Base-by-base conservation (phyloP, 2,888 invertebrate species). In the Meloe dianella region DNA sequence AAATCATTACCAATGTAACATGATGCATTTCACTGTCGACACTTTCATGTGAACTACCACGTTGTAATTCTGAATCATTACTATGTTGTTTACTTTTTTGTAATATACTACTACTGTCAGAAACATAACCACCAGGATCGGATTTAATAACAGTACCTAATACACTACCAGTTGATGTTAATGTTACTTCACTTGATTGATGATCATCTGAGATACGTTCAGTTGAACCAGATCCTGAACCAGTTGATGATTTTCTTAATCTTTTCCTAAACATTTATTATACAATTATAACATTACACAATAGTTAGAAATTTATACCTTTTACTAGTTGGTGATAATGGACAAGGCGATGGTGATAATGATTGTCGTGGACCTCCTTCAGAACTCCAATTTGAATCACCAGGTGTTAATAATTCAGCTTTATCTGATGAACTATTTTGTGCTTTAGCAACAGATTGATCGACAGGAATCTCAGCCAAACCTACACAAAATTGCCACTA, bases 401-500 rank as follows among this genome's bases (percentile, higher is more conserved):
- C 86, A n/a, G 87, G 85, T 38, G 84, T 83, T 64, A 88, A 84
- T 68, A 89, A 84, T 73, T 88, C 88, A 0, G 86, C 80, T 73
- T 81, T 78, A 67, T 84, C 84, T 27, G 80, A 68, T 6, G 86
- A 85, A 65, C 88, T 88, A 73, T 88, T 90, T 72, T 91, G 91
- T 54, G 91, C 88, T 74, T 92, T 90, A 63, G 90, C 90, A 64
- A 92, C 84, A 14, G 91, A 90, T 61, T 92, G 90, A 41, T 91
- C 89, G 74, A 92, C 90, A 9, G 93, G 93, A 89, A 94, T 94
- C 82, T 95, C 95, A 14, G 94, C 94, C 57, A 95, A 85, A 20
- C 95, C 82, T 83, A 65, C 17, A 32, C 10, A 10, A 0, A 35
- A 12, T 4, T 27, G 12, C 17, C 35, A 38, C n/a, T 17, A 9